Conservation (phyloP, 2,113 vertebrate genomes). For the Piprites chloris region DNA sequence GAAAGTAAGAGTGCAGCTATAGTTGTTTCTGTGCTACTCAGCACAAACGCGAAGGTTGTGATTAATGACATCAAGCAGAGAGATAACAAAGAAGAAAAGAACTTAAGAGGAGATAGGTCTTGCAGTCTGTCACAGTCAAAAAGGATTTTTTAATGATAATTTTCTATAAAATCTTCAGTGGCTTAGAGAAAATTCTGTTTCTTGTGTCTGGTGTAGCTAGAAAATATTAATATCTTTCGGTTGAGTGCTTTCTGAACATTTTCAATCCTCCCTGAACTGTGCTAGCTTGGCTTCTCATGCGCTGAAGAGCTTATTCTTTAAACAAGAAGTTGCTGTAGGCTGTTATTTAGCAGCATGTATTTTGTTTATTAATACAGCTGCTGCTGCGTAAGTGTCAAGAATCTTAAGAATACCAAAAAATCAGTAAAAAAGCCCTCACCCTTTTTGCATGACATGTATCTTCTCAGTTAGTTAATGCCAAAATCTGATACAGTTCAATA, state of each 20-base stretch:
- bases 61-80: not conserved
- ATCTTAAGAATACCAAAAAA: not conserved
- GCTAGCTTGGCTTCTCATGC: not conserved
- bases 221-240: not conserved
- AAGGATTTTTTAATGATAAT: not conserved
- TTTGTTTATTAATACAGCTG: not conserved
- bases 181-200: not conserved
- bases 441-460: not conserved
- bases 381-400: not conserved
- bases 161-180: not conserved
- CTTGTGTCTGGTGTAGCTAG: not conserved
- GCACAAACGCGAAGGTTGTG: not conserved
- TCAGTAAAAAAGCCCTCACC: not conserved
- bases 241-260: not conserved
- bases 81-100: not conserved
- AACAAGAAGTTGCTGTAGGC: not conserved
- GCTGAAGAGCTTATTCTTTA: not conserved
- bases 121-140: not conserved
- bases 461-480: not conserved
- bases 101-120: not conserved
- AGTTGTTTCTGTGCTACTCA: not conserved
- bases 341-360: not conserved
- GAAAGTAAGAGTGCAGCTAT: not conserved
- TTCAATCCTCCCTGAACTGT: not conserved
- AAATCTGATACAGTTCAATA: not conserved